Base-by-base conservation (phyloP, 1,140 invertebrate genomes). In the Drosophila orena region DNA sequence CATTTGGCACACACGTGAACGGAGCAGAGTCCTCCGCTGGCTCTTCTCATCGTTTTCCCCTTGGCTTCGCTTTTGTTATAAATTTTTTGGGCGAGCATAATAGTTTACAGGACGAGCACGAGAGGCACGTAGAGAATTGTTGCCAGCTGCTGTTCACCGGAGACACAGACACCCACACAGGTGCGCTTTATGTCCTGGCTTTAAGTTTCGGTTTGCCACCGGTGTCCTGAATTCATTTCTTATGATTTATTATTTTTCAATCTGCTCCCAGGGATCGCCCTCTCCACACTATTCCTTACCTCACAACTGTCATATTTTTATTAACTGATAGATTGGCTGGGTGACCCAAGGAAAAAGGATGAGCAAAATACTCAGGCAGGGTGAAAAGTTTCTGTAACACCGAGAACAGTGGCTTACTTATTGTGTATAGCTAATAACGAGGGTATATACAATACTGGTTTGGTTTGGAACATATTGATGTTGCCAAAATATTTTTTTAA, bases 161-260 rank as follows among this genome's bases (percentile, higher is more conserved):
- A 64, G 61, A 53, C 46, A 66, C 60, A 69, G 62, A 81, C 70
- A 76, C 74, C 57, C 59, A 50, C 73, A 83, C 83, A 86, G 83
- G 83, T 88, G 83, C 55, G 46, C 84, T 88, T 88, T 89, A 88
- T 89, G 84, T 17, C 46, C 61, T 79, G 79, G 66, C 76, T 88
- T 79, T 62, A 77, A 89, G 79, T 88, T 86, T 81, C 53, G 71
- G 81, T 72, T 76, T 47, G 49, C 74, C 38, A 64, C 27, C 53
- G 47, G 30, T 35, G 22, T 40, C 47, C 52, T 73, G 43, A 47
- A 70, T 55, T 77, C 60, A 55, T 60, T 77, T 61, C 42, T 40
- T 64, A 79, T 86, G 81, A 86, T 86, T 86, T 86, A 86, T 86
- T 86, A 88, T 76, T 88, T 88, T 86, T 65, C 81, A 86, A 88